A percentile compares a stretch with the other conserved stretches of the same genome.
These are phyloP conservation scores for Clinocottus analis DNA, from an alignment of 2,113 vertebrate species.

Conservation along the genomic window DNA sequence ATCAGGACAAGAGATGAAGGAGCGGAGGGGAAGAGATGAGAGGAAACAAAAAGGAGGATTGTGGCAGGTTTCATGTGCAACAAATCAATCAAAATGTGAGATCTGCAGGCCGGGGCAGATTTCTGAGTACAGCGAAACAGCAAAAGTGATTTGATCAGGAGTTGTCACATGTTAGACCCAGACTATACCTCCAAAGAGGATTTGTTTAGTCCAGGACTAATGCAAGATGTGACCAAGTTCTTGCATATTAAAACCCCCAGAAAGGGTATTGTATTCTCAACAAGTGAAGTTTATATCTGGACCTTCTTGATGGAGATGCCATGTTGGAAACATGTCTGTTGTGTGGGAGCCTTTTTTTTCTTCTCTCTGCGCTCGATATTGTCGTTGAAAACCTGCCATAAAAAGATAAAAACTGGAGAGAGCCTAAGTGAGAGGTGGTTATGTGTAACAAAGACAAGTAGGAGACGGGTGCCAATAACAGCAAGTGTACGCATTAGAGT, in stretches of 20 bases:
- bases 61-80: neutral
- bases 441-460: constrained; percentile 24
- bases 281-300: neutral
- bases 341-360: neutral
- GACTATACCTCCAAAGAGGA: too few species aligned
- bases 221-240: neutral
- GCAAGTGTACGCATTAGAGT: constrained; percentile 4
- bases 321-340: neutral
- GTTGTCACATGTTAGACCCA: neutral
- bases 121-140: neutral
- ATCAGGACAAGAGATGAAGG: constrained; percentile 5
- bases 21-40: neutral
- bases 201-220: neutral
- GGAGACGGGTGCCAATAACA: constrained; percentile 14
- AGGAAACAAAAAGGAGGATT: neutral
- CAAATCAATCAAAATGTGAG: neutral
- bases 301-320: neutral
- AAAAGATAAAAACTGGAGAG: constrained; percentile 3
- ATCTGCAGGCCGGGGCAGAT: neutral
- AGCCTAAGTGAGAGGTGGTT: constrained; percentile 15
- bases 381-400: neutral
- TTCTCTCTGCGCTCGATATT: neutral
- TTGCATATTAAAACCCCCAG: neutral
- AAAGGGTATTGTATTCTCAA: neutral
- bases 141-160: neutral